Evolutionary conservation across 2,113 vertebrate species (phyloP).

Genomic region (Piaya cayana): DNA sequence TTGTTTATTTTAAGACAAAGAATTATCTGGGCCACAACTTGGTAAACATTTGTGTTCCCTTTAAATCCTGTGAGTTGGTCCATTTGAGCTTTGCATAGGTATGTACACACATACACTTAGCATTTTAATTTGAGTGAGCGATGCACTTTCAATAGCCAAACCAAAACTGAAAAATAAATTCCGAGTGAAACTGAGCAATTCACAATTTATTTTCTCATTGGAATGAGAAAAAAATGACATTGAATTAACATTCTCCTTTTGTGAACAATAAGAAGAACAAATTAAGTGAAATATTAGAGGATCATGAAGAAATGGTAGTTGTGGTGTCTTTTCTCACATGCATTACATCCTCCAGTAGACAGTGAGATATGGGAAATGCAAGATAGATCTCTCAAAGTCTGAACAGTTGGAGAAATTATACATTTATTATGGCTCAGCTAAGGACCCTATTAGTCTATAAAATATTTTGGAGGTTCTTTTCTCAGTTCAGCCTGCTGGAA

Average conservation of each 20-base stretch:
- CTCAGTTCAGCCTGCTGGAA: background rate
- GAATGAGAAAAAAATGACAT: background rate
- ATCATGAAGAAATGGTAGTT: background rate
- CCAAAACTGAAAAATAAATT: background rate
- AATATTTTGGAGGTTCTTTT: background rate
- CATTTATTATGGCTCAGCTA: background rate
- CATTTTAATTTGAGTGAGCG: background rate
- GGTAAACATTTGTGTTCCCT: background rate
- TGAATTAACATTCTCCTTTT: background rate
- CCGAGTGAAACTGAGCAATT: background rate
- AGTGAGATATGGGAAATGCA: background rate
- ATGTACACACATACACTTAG: background rate
- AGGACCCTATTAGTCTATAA: background rate
- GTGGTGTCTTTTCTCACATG: background rate
- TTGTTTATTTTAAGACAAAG: background rate
- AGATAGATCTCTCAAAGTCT: background rate
- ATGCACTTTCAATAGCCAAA: background rate
- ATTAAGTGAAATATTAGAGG: background rate
- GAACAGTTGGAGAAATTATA: background rate
- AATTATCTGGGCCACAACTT: background rate
- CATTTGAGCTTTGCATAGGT: background rate
- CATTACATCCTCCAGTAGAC: background rate
- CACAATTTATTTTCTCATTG: background rate
- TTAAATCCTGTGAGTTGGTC: background rate
- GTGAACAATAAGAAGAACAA: background rate